phyloP scores from a whole-genome alignment of 2,113 vertebrate genomes.

The Nothobranchius furzeri region DNA sequence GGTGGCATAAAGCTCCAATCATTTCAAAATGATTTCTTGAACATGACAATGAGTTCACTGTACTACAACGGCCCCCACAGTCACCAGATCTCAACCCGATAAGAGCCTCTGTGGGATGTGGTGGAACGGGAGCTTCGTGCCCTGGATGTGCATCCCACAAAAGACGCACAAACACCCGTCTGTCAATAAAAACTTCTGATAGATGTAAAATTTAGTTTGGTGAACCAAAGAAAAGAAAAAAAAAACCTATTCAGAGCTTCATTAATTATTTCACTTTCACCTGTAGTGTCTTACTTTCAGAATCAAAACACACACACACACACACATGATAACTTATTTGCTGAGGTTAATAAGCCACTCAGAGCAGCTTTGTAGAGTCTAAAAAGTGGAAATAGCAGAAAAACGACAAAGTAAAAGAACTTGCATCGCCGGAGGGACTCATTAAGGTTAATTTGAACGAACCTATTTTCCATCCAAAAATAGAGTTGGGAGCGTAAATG shows the following conservation, averaged over 20 bases:
- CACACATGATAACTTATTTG: constrained; percentile 5
- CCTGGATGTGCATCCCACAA: too few relatives aligned
- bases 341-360: not conserved
- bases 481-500: constrained; percentile 53
- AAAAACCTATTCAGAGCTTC: too few relatives aligned
- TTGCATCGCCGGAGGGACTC: constrained; percentile 60
- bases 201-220: not conserved
- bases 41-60: too few relatives aligned
- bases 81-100: too few relatives aligned
- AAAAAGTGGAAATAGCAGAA: constrained; percentile 27
- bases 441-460: constrained; percentile 55
- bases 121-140: too few relatives aligned
- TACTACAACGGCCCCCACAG: too few relatives aligned
- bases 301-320: not conserved
- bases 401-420: constrained; percentile 30
- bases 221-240: too few relatives aligned
- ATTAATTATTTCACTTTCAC: not conserved
- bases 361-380: constrained; percentile 15
- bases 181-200: not conserved
- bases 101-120: too few relatives aligned
- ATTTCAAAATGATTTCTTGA: too few relatives aligned
- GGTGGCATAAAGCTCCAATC: too few relatives aligned
- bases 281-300: not conserved
- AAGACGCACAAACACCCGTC: too few relatives aligned
- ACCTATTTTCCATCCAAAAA: constrained; percentile 56